phyloP scores from a whole-genome alignment of 2,888 invertebrate genomes.

The Microplitis manilae region DNA sequence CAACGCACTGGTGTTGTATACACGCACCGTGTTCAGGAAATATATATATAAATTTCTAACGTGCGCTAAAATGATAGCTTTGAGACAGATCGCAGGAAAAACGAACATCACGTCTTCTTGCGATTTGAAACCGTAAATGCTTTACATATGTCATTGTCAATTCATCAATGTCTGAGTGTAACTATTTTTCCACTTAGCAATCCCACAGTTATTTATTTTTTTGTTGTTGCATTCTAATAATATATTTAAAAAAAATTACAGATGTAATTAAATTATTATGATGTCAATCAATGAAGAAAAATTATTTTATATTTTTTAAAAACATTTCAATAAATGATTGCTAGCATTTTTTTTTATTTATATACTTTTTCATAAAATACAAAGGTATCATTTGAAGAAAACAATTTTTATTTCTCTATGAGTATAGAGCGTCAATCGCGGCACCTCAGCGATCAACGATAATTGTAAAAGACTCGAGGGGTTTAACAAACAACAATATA shows the following conservation, averaged over 20 bases:
- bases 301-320: too few relatives aligned
- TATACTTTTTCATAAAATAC: not conserved
- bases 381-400: not conserved
- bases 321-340: not conserved
- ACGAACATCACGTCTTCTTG: not conserved
- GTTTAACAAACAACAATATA: slow-evolving; percentile 44
- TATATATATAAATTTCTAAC: not conserved
- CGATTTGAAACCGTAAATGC: not conserved
- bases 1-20: not conserved
- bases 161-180: slow-evolving; percentile 9
- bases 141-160: slow-evolving; percentile 19
- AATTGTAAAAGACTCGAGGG: slow-evolving; percentile 47
- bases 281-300: too few relatives aligned
- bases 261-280: too few relatives aligned
- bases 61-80: not conserved
- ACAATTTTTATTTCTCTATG: slow-evolving; percentile 1
- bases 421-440: slow-evolving; percentile 18
- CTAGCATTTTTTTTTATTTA: not conserved
- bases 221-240: not conserved
- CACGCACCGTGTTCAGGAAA: not conserved
- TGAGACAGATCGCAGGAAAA: not conserved
- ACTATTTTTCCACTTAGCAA: not conserved
- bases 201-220: not conserved
- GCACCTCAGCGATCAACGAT: slow-evolving; percentile 34
- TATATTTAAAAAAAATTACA: not conserved